Evolutionary conservation across 2,797 vertebrate genomes (phyloP).

Genomic region (Ptychadena robeensis): DNA sequence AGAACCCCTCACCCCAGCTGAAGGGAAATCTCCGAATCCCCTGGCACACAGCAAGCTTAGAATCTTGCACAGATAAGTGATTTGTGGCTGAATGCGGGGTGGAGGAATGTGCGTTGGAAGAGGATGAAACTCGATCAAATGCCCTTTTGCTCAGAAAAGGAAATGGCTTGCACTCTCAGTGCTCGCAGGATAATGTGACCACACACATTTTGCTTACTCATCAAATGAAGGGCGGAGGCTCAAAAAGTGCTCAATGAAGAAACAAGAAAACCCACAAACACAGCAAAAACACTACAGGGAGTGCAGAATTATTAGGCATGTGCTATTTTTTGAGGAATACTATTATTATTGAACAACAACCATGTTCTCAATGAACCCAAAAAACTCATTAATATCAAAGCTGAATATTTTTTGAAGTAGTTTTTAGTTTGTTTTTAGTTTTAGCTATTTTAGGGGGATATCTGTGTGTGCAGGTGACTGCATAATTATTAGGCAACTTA

Average conservation of each 20-base stretch:
- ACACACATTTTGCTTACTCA: constrained; percentile 55
- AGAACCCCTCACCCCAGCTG: not conserved
- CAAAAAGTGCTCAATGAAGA: not conserved
- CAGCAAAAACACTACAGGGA: not conserved
- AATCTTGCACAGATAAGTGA: constrained; percentile 49
- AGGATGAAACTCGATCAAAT: constrained; percentile 47
- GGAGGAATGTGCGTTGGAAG: constrained; percentile 57
- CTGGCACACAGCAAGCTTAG: constrained; percentile 1
- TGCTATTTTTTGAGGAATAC: too few relatives aligned
- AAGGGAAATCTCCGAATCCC: constrained; percentile 30
- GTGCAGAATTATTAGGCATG: too few relatives aligned
- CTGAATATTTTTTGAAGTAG: too few relatives aligned
- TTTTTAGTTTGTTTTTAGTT: too few relatives aligned
- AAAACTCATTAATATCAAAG: too few relatives aligned
- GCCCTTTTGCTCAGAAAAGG: constrained; percentile 50
- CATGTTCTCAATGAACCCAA: too few relatives aligned
- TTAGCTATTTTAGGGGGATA: too few relatives aligned
- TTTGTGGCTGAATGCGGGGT: constrained; percentile 27
- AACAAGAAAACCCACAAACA: not conserved
- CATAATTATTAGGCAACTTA: too few relatives aligned
- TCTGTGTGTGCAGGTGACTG: too few relatives aligned
- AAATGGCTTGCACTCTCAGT: constrained; percentile 32
- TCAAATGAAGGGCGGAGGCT: constrained; percentile 38
- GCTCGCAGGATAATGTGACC: constrained; percentile 41
- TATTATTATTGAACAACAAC: too few relatives aligned